These are phyloP conservation scores for Taxidea taxus DNA, from an alignment of 2,113 vertebrate genomes.

Conservation along the genomic window DNA sequence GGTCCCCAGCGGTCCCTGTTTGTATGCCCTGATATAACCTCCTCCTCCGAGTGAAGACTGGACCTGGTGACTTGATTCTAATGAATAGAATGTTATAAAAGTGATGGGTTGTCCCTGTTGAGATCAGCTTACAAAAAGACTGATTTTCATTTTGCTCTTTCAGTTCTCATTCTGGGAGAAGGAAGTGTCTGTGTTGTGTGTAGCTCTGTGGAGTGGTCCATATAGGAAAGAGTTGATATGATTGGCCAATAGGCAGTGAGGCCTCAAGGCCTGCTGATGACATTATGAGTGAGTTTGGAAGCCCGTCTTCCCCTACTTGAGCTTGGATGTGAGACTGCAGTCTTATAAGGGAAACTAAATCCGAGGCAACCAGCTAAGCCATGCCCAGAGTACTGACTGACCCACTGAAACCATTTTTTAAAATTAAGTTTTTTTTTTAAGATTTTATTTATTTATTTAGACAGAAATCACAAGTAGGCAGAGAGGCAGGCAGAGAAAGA, in stretches of 20 bases:
- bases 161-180: neutral
- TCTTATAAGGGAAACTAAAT: neutral
- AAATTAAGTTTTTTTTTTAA: neutral
- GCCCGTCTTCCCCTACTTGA: neutral
- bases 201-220: neutral
- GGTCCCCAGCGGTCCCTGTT: neutral
- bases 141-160: neutral
- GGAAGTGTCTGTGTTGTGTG: neutral
- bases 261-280: neutral
- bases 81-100: neutral
- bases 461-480: no score
- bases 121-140: neutral
- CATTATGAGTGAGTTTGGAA: neutral
- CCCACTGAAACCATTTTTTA: neutral
- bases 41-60: neutral
- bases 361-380: neutral
- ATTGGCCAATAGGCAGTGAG: neutral
- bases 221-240: neutral
- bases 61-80: neutral
- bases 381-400: neutral
- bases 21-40: neutral
- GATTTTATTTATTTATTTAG: no score
- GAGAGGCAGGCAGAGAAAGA: no score
- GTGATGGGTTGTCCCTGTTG: neutral
- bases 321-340: neutral